These are phyloP conservation scores for Archips xylosteana DNA, from an alignment of 2,888 invertebrate species.

Conservation along the genomic window DNA sequence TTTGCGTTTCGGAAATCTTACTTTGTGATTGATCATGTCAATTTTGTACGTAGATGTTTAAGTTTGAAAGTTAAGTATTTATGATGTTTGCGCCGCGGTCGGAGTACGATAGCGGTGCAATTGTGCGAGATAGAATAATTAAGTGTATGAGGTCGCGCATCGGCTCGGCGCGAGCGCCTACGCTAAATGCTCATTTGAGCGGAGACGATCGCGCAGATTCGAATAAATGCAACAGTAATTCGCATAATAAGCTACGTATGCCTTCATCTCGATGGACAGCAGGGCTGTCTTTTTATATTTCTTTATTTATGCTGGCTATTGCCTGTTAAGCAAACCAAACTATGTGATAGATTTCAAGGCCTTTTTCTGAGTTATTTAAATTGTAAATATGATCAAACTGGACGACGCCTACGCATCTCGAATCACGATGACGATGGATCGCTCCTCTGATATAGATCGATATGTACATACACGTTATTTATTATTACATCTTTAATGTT, in stretches of 20 bases:
- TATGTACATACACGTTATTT: conserved; percentile 50
- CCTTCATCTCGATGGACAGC: conserved; percentile 68
- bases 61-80: conserved; percentile 56
- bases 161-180: conserved; percentile 72
- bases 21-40: conserved; percentile 76
- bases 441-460: conserved; percentile 48
- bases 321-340: conserved; percentile 74
- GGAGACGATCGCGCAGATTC: conserved; percentile 73
- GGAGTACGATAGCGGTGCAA: conserved; percentile 63
- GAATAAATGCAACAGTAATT: conserved; percentile 76
- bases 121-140: conserved; percentile 75
- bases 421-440: conserved; percentile 67
- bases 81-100: conserved; percentile 46
- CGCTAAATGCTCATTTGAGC: conserved; percentile 82
- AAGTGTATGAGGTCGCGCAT: conserved; percentile 74
- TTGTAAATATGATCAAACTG: conserved; percentile 80
- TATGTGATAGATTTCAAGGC: conserved; percentile 81
- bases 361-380: conserved; percentile 73
- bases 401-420: conserved; percentile 63
- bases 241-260: conserved; percentile 76
- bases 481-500: conserved; percentile 61
- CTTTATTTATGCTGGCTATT: conserved; percentile 78
- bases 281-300: conserved; percentile 62
- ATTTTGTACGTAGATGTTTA: conserved; percentile 65
- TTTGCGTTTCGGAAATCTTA: conserved; percentile 69